Evolutionary conservation across 2,888 invertebrate species (phyloP), one percentile per base, ranked within the genome.

Genomic region (Amphipyra berbera): DNA sequence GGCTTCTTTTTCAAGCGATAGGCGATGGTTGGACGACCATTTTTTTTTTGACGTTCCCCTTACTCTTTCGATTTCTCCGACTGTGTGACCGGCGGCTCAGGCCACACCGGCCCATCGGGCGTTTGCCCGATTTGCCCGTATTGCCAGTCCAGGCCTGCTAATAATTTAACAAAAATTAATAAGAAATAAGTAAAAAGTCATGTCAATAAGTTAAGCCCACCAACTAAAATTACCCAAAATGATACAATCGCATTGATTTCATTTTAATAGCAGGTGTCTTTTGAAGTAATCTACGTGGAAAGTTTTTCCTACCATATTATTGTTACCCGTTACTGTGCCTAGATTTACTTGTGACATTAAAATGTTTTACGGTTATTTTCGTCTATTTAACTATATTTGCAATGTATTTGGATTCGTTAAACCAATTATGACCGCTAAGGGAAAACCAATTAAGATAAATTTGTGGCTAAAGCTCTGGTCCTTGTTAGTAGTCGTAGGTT

Each of bases 291-390:
- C 0, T 40, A 1, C 2, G 13, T 42, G 3, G 10, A 15, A 1
- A 15, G 42, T 37, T 21, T 27, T 6, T 4, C n/a, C n/a, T 7
- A 12, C 1, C 35, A 50, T 14, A 33, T 35, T 44, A 12, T 38
- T 10, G 42, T 40, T 14, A 33, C 47, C 4, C 4, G 8, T 30
- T 15, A 38, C 30, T 33, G 14, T 55, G 10, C 35, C 6, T 41
- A 14, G 35, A 44, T 48, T 47, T 6, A 12, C 0, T 15, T 14
- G 6, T 38, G 12, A 1, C 14, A 7, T 10, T 12, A 61, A 50
- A 57, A 77, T 77, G 77, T 57, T 69, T n/a, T 72, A 76, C 53
- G n/a, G 6, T 14, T 63, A 76, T 42, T 76, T 77, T 10, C 52
- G 61, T 0, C 50, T 57, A 1, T 52, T 76, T 12, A 61, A 64